Evolutionary conservation across 2,888 invertebrate genomes (phyloP), one percentile per base, ranked within the genome.

Genomic region (Callyntrura guangdongensis): DNA sequence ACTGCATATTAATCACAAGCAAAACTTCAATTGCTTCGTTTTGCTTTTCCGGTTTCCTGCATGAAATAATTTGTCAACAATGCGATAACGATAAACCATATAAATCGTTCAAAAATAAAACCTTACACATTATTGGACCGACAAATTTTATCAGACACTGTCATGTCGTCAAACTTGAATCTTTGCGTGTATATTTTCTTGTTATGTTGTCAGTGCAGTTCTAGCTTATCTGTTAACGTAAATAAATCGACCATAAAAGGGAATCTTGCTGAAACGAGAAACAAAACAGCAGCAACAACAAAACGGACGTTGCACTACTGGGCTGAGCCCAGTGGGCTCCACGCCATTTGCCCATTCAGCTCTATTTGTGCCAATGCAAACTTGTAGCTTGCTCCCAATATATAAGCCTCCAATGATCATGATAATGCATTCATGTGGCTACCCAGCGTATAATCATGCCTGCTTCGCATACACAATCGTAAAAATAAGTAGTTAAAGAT

Each of bases 301-400:
- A 20, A 56, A 79, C 45, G 79, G 79, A 79, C 79, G 17, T 25
- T 56, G 27, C 56, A 17, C 59, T 36, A 36, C 36, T 36, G 36
- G 3, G 36, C 36, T 6, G 6, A 36, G n/a, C n/a, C n/a, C n/a
- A n/a, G n/a, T n/a, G n/a, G n/a, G n/a, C n/a, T 77, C 56, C 25
- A 79, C 59, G 27, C 56, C 79, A 79, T 79, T 77, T 77, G 77
- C 53, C 53, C 77, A 77, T 77, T 77, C 77, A 53, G 77, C 77
- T 77, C 77, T 53, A 77, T 77, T 77, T 74, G 14, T 22, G 27
- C 45, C 69, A 36, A 47, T 9, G 6, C 3, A 4, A 36, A 36
- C 36, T 36, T 36, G 20, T 14, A 69, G 27, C 27, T 3, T 45
- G 4, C 72, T 9, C 17, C 1, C 45, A n/a, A 17, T 61, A 61